Evolutionary conservation across 2,797 vertebrate species (phyloP).

Genomic region (Diglossa cyanea): DNA sequence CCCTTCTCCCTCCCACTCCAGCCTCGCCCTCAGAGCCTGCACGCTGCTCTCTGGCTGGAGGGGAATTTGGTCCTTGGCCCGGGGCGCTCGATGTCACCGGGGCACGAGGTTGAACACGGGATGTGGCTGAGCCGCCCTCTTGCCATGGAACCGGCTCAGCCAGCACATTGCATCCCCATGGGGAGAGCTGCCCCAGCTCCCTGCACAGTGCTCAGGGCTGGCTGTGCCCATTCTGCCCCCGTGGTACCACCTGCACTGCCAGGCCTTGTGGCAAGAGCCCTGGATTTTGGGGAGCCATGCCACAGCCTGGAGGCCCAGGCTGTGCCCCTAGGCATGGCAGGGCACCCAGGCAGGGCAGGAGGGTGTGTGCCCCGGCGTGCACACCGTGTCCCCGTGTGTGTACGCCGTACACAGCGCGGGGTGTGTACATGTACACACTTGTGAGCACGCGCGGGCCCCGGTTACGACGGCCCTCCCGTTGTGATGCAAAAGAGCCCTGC

Average conservation of each 20-base stretch:
- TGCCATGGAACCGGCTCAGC: background rate
- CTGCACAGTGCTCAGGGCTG: fast-evolving
- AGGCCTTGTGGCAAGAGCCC: background rate
- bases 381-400: background rate
- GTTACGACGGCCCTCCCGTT: background rate
- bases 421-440: background rate
- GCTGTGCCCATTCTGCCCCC: background rate
- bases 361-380: fast-evolving
- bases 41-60: fast-evolving
- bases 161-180: background rate
- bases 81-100: fast-evolving
- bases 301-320: fast-evolving
- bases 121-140: background rate
- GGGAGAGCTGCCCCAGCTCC: background rate
- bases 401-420: background rate
- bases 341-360: fast-evolving
- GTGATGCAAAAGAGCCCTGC: slow-evolving; percentile 61
- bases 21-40: background rate
- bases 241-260: fast-evolving
- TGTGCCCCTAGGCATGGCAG: fast-evolving
- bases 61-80: background rate
- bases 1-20: background rate
- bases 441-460: background rate
- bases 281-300: background rate
- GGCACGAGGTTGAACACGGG: background rate